Evolutionary conservation across 2,113 vertebrate species (phyloP).

Genomic region (Neolamprologus hecqui): DNA sequence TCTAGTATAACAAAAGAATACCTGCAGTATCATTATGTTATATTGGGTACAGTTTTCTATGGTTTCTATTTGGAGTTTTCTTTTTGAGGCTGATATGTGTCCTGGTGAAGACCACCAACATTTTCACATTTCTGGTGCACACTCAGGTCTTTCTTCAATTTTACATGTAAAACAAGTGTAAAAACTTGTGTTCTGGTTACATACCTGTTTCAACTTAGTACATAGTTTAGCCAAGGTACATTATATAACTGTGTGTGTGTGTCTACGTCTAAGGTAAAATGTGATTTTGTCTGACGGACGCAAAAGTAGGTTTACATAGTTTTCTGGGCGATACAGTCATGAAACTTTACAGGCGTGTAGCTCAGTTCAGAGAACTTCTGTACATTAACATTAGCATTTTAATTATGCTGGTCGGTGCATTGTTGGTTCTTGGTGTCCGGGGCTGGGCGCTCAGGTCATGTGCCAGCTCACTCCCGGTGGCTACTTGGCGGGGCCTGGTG

Average conservation of each 20-base stretch:
- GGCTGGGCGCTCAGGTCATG: no score
- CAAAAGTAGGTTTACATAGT: neutral
- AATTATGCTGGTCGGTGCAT: fast-evolving
- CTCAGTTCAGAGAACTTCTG: neutral
- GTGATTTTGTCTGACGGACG: fast-evolving
- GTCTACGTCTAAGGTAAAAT: neutral
- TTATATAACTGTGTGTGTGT: neutral
- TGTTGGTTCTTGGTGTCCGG: no score
- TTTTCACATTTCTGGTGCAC: neutral
- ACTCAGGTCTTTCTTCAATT: neutral
- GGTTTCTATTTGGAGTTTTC: neutral
- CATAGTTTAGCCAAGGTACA: neutral
- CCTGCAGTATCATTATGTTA: neutral
- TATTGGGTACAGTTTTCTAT: neutral
- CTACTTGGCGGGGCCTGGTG: no score
- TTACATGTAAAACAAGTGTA: neutral
- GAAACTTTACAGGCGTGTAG: neutral
- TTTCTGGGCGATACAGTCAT: fast-evolving
- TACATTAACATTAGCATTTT: neutral
- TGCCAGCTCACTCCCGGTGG: no score
- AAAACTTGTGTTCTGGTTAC: neutral
- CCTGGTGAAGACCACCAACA: neutral
- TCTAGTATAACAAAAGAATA: neutral
- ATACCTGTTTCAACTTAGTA: neutral
- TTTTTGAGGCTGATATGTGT: neutral